Conservation (phyloP, 2,113 vertebrate genomes). For the Chloropsis hardwickii region DNA sequence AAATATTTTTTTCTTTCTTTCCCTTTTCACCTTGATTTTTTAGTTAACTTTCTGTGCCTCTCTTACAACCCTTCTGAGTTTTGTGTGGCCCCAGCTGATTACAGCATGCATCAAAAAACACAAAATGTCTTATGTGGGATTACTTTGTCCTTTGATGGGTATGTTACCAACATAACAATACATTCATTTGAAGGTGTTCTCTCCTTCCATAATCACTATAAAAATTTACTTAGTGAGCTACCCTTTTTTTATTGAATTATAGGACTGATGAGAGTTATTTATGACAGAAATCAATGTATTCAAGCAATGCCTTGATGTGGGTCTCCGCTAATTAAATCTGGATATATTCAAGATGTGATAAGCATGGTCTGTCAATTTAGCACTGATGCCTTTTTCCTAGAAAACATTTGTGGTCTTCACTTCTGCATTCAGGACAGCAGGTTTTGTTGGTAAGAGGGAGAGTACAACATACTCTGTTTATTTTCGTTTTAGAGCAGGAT, state of each 20-base stretch:
- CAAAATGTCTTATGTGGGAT: neutral
- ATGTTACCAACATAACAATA: neutral
- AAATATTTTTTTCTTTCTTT: fast-evolving
- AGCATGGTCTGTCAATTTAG: neutral
- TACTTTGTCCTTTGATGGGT: neutral
- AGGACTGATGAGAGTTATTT: neutral
- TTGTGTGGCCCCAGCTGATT: neutral
- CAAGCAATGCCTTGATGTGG: neutral
- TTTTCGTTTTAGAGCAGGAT: neutral
- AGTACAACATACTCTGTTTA: neutral
- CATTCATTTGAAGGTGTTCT: neutral
- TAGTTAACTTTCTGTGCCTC: neutral
- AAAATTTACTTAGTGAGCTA: neutral
- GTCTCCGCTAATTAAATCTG: neutral
- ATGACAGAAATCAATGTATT: neutral
- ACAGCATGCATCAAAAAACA: neutral
- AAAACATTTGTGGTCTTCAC: neutral
- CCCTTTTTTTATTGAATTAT: neutral
- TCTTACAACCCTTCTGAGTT: neutral
- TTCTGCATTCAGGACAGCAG: neutral
- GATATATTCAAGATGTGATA: neutral
- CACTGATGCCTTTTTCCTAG: neutral
- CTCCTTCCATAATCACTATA: neutral
- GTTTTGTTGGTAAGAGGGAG: neutral
- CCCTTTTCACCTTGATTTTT: neutral